Percentiles rank a stretch among this genome's conserved stretches.
Conservation (phyloP, 2,888 invertebrate genomes). For the Pherbina coryleti region DNA sequence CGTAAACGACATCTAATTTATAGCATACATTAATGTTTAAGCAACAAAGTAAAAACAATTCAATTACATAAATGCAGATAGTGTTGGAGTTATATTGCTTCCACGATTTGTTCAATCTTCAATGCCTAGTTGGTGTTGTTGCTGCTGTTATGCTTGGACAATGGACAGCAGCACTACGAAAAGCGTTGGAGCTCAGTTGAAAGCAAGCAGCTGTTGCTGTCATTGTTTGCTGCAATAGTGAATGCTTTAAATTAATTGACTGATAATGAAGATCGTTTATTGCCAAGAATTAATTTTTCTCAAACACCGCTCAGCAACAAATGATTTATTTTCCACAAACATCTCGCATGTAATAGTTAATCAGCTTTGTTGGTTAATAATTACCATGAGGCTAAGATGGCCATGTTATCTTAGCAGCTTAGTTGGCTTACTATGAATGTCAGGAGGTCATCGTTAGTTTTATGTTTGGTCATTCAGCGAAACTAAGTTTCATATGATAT, state of each 20-base stretch:
- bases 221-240: neutral
- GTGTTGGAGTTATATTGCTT: slow-evolving; percentile 20
- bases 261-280: slow-evolving; percentile 27
- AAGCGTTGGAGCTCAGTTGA: no score
- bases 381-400: no score
- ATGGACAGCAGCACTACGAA: neutral
- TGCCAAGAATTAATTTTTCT: slow-evolving; percentile 8
- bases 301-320: neutral
- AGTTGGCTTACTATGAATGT: no score
- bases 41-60: slow-evolving; percentile 62
- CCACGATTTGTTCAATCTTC: slow-evolving; percentile 14
- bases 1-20: slow-evolving; percentile 59
- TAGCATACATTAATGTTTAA: slow-evolving; percentile 63
- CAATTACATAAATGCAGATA: slow-evolving; percentile 60
- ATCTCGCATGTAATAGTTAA: no score
- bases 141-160: neutral
- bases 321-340: neutral
- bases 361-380: no score
- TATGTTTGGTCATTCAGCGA: neutral
- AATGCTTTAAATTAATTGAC: slow-evolving; percentile 33
- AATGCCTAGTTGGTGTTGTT: slow-evolving; percentile 19
- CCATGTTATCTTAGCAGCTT: no score
- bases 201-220: neutral
- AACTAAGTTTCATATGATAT: neutral
- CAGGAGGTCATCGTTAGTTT: no score